Evolutionary conservation across 37 sponge, comb jelly and placozoan species (phyloP).

Genomic region (Tethya wilhelma): DNA sequence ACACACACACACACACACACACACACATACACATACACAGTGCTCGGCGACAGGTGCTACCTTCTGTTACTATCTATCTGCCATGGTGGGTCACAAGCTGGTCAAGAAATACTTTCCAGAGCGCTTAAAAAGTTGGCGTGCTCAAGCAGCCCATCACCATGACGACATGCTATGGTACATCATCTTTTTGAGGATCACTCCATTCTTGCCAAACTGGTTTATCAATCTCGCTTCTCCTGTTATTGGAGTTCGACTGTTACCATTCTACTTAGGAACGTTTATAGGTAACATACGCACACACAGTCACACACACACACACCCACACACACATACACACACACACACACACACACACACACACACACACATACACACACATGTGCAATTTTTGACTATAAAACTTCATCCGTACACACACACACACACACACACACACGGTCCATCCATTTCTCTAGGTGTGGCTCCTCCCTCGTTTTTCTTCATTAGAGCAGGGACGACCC

Average conservation of each 20-base stretch:
- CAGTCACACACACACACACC: no score
- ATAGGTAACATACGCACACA: conserved; percentile 56
- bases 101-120: conserved; percentile 73
- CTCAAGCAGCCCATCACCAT: conserved; percentile 69
- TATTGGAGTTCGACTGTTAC: conserved; percentile 77
- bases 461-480: conserved; percentile 92
- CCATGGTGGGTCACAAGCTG: conserved; percentile 68
- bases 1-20: no score
- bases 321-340: no score
- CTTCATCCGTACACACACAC: no score
- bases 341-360: no score
- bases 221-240: conserved; percentile 95
- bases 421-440: no score
- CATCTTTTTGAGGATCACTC: conserved; percentile 86
- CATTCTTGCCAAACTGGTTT: conserved; percentile 97
- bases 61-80: conserved; percentile 84
- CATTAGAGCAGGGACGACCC: conserved; percentile 91
- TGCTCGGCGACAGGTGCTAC: conserved; percentile 86
- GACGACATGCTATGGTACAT: conserved; percentile 80
- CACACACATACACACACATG: neutral
- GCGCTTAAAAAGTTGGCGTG: conserved; percentile 60
- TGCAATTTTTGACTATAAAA: no score
- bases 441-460: conserved; percentile 62
- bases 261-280: conserved; percentile 92
- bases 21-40: no score